Percentiles rank a stretch among this genome's conserved stretches.
These are phyloP conservation scores for Prionailurus bengalensis DNA, from an alignment of 2,113 vertebrate species.

Conservation along the genomic window DNA sequence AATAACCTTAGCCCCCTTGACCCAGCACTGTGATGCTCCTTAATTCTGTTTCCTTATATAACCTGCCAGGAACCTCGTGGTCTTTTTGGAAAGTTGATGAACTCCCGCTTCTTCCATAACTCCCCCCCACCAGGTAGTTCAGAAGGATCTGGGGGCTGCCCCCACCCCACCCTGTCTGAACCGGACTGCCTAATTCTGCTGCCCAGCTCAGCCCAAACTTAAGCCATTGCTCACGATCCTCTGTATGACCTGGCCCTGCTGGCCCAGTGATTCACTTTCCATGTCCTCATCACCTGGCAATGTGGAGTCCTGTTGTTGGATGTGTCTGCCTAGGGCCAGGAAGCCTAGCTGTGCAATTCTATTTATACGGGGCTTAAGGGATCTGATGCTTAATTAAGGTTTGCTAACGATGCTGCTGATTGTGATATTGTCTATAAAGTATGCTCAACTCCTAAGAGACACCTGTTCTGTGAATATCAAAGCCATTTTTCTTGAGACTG, in stretches of 20 bases:
- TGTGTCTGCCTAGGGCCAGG: neutral
- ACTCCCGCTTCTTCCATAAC: neutral
- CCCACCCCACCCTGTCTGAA: rapidly evolving
- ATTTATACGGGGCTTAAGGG: neutral
- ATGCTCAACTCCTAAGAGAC: neutral
- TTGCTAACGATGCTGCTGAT: neutral
- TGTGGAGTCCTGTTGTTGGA: rapidly evolving
- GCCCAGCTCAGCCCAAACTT: neutral
- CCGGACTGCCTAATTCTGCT: too few relatives aligned
- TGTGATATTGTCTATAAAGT: neutral
- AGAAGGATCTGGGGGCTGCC: neutral
- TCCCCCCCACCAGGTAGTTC: neutral
- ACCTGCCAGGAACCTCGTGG: neutral
- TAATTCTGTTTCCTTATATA: neutral
- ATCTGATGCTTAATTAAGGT: neutral
- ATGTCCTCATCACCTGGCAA: neutral
- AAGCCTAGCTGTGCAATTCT: neutral
- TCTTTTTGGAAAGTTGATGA: neutral
- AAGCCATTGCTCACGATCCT: neutral
- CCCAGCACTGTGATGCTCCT: neutral
- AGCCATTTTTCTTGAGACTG: neutral
- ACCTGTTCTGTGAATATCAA: neutral
- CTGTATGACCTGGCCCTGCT: rapidly evolving
- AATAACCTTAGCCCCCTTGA: neutral
- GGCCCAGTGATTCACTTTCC: neutral